Evolutionary conservation across 2,113 vertebrate genomes (phyloP).

Genomic region (Chaetodon auriga): DNA sequence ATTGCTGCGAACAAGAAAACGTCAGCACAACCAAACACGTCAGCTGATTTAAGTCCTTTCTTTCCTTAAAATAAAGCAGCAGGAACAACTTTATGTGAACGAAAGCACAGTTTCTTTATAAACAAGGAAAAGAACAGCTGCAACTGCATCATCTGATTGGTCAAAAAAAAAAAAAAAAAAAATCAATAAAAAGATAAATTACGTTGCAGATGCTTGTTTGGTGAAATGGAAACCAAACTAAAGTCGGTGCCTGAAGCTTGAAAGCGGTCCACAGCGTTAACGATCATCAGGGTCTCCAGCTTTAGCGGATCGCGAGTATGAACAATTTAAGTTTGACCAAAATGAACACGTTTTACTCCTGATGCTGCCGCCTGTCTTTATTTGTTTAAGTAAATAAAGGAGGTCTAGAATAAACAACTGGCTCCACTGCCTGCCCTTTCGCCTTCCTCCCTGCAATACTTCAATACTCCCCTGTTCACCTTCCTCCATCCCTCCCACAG

Average conservation of each 20-base stretch:
- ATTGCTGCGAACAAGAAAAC: neutral
- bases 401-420: constrained; percentile 20
- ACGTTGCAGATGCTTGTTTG: neutral
- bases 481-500: constrained; percentile 6
- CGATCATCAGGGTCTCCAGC: neutral
- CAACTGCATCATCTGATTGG: neutral
- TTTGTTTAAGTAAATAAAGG: constrained; percentile 21
- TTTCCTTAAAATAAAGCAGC: neutral
- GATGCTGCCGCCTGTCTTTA: neutral
- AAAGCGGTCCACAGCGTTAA: neutral
- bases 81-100: neutral
- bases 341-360: neutral
- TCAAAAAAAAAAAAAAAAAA: no score
- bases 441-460: neutral
- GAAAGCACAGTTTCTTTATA: neutral
- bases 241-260: neutral
- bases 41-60: neutral
- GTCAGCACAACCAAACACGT: neutral
- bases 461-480: neutral
- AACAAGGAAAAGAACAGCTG: no score
- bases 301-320: neutral
- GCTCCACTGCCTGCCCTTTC: constrained; percentile 5
- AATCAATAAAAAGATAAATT: neutral
- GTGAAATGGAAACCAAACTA: neutral
- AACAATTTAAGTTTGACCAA: neutral